phyloP scores from a whole-genome alignment of 2,888 invertebrate species.

The Diabrotica balteata region DNA sequence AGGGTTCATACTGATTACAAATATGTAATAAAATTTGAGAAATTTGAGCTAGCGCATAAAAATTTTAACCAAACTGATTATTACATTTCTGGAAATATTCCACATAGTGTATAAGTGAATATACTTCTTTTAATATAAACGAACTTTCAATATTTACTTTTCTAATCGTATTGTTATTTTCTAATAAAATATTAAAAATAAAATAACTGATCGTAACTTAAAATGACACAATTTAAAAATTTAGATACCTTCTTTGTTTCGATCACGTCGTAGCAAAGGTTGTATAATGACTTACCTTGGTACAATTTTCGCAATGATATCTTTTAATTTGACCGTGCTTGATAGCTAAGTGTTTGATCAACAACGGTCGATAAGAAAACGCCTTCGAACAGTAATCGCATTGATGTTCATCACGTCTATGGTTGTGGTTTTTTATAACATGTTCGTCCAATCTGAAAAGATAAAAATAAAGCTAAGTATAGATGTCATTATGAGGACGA shows the following conservation, averaged over 20 bases:
- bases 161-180: not conserved
- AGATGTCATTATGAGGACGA: no score
- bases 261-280: no score
- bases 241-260: slow-evolving; percentile 39
- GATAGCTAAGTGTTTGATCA: slow-evolving; percentile 83
- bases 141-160: no score
- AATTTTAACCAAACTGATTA: no score
- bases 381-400: slow-evolving; percentile 86
- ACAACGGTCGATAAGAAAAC: slow-evolving; percentile 81
- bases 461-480: slow-evolving; percentile 8
- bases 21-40: no score
- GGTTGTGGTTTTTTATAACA: slow-evolving; percentile 78
- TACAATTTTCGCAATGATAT: slow-evolving; percentile 92
- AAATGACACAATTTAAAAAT: not conserved
- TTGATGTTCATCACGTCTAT: slow-evolving; percentile 77
- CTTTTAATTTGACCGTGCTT: slow-evolving; percentile 83
- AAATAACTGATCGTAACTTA: not conserved
- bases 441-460: slow-evolving; percentile 83
- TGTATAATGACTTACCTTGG: slow-evolving; percentile 67
- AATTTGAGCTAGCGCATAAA: no score
- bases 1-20: no score
- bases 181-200: not conserved
- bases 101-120: no score
- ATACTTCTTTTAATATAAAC: no score
- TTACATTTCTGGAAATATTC: no score